Evolutionary conservation across 2,888 invertebrate genomes (phyloP).

Genomic region (Sphecodes monilicornis): DNA sequence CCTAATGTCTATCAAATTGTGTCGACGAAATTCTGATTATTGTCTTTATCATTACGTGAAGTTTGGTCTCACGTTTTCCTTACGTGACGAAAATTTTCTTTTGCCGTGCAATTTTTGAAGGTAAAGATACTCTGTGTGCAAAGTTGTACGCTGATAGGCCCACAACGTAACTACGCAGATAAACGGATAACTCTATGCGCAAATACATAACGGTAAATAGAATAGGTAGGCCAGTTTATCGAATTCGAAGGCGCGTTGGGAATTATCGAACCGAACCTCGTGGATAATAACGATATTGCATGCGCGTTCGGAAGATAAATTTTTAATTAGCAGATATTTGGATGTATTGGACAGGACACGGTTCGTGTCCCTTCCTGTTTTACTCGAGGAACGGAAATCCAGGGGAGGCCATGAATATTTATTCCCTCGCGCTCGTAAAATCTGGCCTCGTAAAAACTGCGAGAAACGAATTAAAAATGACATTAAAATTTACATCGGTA

Average conservation of each 20-base stretch:
- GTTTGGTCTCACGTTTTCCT: background rate
- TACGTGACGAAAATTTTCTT: background rate
- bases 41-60: background rate
- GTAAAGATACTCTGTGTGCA: background rate
- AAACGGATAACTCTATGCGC: background rate
- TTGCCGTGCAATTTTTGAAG: background rate
- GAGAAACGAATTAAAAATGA: conserved; percentile 20
- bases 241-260: conserved; percentile 30
- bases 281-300: conserved; percentile 29
- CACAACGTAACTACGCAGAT: background rate
- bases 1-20: too few species aligned
- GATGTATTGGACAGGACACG: conserved; percentile 12
- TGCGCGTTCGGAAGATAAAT: conserved; percentile 26
- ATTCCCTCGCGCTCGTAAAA: conserved; percentile 24
- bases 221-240: conserved; percentile 23
- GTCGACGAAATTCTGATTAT: background rate
- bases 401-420: conserved; percentile 28
- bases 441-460: conserved; percentile 21
- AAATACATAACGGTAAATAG: conserved; percentile 21
- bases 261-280: conserved; percentile 16
- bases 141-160: background rate
- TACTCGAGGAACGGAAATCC: conserved; percentile 25
- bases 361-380: conserved; percentile 8
- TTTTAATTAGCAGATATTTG: conserved; percentile 31
- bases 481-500: conserved; percentile 20